Evolutionary conservation across 2,888 invertebrate genomes (phyloP).

Genomic region (Metopia argyrocephala): DNA sequence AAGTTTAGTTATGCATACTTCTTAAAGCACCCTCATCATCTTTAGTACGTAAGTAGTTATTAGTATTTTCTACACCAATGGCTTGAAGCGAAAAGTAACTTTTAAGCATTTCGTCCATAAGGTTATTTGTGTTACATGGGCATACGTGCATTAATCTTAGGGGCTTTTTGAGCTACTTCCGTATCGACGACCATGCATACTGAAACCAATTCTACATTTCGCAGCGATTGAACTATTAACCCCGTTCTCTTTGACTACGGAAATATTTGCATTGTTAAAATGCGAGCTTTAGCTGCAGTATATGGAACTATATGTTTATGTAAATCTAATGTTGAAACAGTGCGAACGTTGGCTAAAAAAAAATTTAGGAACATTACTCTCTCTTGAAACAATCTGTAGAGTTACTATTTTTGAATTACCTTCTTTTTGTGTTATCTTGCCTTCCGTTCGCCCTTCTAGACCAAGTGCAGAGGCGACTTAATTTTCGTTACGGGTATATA

Average conservation of each 20-base stretch:
- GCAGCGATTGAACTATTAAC: constrained; percentile 43
- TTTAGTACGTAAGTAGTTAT: constrained; percentile 35
- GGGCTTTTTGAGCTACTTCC: neutral
- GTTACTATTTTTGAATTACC: neutral
- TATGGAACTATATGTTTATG: constrained; percentile 34
- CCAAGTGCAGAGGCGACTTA: constrained; percentile 43
- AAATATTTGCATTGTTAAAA: constrained; percentile 47
- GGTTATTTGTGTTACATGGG: constrained; percentile 29
- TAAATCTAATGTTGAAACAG: neutral
- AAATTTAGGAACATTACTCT: neutral
- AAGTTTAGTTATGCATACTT: constrained; percentile 53
- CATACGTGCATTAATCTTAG: constrained; percentile 49
- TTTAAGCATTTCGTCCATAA: constrained; percentile 50
- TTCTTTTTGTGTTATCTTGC: constrained; percentile 56
- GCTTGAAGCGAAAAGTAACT: constrained; percentile 54
- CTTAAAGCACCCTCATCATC: constrained; percentile 42
- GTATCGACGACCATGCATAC: constrained; percentile 45
- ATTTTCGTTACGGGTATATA: neutral
- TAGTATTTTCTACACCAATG: constrained; percentile 33
- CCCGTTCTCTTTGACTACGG: constrained; percentile 25
- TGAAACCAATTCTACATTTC: constrained; percentile 57
- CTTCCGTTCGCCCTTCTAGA: constrained; percentile 37
- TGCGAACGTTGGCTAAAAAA: neutral
- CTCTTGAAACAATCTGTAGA: neutral
- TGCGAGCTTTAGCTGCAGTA: constrained; percentile 29